Conservation (phyloP, 2,888 invertebrate genomes). For the Eupithecia pulchellata region DNA sequence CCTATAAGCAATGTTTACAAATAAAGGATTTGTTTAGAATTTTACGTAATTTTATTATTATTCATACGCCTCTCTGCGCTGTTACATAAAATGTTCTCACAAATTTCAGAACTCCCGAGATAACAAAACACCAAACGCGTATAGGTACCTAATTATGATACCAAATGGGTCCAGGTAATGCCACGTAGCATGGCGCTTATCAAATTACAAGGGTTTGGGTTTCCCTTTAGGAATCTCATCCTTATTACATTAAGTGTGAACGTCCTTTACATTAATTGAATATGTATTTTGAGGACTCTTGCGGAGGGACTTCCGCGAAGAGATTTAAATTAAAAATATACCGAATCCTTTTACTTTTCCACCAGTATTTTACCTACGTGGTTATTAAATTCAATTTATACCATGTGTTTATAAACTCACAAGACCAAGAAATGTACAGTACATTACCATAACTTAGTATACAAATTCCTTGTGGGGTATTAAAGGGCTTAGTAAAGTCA, state of each 20-base stretch:
- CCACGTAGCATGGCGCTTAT: constrained; percentile 45
- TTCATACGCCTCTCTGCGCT: background rate
- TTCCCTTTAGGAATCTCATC: constrained; percentile 50
- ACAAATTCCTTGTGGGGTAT: too few relatives aligned
- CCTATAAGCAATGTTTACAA: too few relatives aligned
- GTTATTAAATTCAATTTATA: background rate
- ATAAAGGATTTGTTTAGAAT: too few relatives aligned
- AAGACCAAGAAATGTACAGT: too few relatives aligned
- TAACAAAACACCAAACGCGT: constrained; percentile 1
- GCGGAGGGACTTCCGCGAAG: background rate
- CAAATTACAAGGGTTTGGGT: constrained; percentile 49
- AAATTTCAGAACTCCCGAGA: background rate
- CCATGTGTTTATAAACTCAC: too few relatives aligned
- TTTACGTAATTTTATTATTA: too few relatives aligned
- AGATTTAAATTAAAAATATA: background rate
- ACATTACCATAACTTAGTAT: too few relatives aligned
- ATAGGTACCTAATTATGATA: constrained; percentile 1
- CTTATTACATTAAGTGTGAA: constrained; percentile 48
- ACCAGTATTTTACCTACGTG: background rate
- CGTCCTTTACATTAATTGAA: constrained; percentile 45
- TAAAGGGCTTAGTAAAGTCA: too few relatives aligned
- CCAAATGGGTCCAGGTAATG: constrained; percentile 19
- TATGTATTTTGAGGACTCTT: constrained; percentile 28
- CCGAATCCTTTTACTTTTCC: background rate
- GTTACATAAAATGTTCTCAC: background rate